phyloP scores from a whole-genome alignment of 1,140 invertebrate genomes.

The Pseudomyrmex pallidus region DNA sequence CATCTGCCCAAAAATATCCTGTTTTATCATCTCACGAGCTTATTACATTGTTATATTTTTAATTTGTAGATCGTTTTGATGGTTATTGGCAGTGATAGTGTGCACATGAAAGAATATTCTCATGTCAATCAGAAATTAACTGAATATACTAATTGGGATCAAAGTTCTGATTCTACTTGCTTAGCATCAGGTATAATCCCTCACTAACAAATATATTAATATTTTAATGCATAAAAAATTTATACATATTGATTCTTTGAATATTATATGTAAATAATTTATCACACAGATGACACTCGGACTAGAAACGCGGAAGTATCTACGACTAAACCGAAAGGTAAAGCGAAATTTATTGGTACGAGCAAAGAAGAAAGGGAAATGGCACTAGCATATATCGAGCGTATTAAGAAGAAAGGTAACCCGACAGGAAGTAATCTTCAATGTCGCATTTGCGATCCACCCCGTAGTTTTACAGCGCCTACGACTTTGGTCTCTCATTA shows the following conservation, averaged over 20 bases:
- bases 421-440: constrained; percentile 84
- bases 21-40: too few species aligned
- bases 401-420: constrained; percentile 84
- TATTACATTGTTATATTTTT: too few species aligned
- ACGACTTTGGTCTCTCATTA: constrained; percentile 89
- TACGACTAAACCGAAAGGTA: constrained; percentile 84
- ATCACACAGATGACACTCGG: constrained; percentile 61
- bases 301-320: constrained; percentile 64
- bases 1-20: too few species aligned
- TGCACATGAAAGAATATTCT: constrained; percentile 82
- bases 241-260: constrained; percentile 1
- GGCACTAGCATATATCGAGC: constrained; percentile 84
- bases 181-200: constrained; percentile 45
- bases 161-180: constrained; percentile 53
- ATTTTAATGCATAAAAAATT: not conserved
- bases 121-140: constrained; percentile 75
- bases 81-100: constrained; percentile 82
- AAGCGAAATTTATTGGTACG: constrained; percentile 86
- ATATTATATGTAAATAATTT: constrained; percentile 37
- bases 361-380: constrained; percentile 85
- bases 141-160: constrained; percentile 54
- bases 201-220: not conserved
- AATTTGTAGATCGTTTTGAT: constrained; percentile 83
- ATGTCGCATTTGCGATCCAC: constrained; percentile 88
- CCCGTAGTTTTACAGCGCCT: constrained; percentile 88